These are phyloP conservation scores for Ptilodon capucinus DNA, from an alignment of 2,888 invertebrate species.

Conservation along the genomic window DNA sequence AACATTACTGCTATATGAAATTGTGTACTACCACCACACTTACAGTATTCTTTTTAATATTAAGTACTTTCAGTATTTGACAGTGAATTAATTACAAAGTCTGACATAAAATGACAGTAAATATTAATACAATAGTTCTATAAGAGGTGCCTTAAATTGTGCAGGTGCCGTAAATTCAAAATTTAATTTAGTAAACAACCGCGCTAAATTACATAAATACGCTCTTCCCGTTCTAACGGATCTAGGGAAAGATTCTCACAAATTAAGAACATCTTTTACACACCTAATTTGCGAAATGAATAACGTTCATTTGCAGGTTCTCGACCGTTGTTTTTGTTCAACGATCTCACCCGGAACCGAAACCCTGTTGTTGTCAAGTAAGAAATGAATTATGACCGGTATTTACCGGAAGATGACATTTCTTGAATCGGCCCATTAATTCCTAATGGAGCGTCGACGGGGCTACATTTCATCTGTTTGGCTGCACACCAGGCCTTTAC, in stretches of 20 bases:
- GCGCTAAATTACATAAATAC: conserved; percentile 37
- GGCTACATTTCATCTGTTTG: conserved; percentile 80
- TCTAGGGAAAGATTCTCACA: conserved; percentile 20
- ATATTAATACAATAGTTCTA: no score
- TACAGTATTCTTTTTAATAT: no score
- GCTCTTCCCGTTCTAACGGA: conserved; percentile 21
- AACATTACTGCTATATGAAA: no score
- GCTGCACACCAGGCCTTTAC: conserved; percentile 69
- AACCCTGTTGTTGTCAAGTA: conserved; percentile 40
- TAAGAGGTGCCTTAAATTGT: no score
- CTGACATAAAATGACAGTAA: no score
- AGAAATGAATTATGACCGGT: conserved; percentile 66
- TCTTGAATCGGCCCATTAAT: conserved; percentile 79
- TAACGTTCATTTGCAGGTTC: conserved; percentile 59
- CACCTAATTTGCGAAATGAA: conserved; percentile 63
- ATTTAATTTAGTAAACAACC: conserved; percentile 37
- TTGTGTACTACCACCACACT: no score
- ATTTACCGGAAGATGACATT: conserved; percentile 80
- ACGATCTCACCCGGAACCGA: conserved; percentile 26
- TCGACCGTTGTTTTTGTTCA: conserved; percentile 47
- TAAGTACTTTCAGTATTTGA: no score
- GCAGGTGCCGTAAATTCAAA: no score
- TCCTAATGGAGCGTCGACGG: conserved; percentile 75
- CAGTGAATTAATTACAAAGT: no score
- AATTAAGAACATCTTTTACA: conserved; percentile 56